These are phyloP conservation scores for Pristionchus fissidentatus DNA, from an alignment of 2,888 invertebrate genomes.

Conservation along the genomic window DNA sequence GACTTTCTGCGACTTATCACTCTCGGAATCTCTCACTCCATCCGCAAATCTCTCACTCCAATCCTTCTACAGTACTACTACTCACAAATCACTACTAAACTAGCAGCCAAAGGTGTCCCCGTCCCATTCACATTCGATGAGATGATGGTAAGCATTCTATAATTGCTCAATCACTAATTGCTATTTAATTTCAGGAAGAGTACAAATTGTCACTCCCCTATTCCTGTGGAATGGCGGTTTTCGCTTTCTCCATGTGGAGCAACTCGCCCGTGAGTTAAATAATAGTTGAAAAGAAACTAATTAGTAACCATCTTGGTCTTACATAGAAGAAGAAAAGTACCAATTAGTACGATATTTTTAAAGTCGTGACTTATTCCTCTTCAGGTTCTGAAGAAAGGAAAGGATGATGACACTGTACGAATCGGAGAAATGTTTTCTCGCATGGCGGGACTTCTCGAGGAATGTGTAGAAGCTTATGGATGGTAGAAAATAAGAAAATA, in stretches of 20 bases:
- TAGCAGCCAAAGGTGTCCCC: neutral
- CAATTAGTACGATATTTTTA: neutral
- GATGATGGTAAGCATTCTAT: neutral
- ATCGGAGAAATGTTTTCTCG: slow-evolving; percentile 13
- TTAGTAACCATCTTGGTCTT: too few relatives aligned
- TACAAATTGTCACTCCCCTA: slow-evolving; percentile 25
- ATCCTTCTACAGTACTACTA: slow-evolving; percentile 46
- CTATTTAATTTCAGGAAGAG: slow-evolving; percentile 33
- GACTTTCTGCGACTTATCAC: slow-evolving; percentile 29
- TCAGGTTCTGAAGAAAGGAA: slow-evolving; percentile 35
- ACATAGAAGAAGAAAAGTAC: neutral
- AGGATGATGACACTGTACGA: neutral
- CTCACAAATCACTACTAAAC: slow-evolving; percentile 7
- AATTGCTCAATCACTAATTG: neutral
- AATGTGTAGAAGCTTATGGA: slow-evolving; percentile 23
- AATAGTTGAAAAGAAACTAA: neutral
- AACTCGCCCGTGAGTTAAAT: slow-evolving; percentile 30
- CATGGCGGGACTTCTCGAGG: neutral
- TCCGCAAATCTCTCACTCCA: neutral
- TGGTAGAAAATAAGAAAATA: slow-evolving; percentile 3
- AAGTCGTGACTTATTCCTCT: too few relatives aligned
- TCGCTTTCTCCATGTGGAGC: slow-evolving; percentile 47
- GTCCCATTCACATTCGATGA: slow-evolving; percentile 38
- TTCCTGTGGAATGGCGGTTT: slow-evolving; percentile 41
- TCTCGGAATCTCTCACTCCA: neutral